Evolutionary conservation across 2,113 vertebrate genomes (phyloP).

Genomic region (Chloebia gouldiae): DNA sequence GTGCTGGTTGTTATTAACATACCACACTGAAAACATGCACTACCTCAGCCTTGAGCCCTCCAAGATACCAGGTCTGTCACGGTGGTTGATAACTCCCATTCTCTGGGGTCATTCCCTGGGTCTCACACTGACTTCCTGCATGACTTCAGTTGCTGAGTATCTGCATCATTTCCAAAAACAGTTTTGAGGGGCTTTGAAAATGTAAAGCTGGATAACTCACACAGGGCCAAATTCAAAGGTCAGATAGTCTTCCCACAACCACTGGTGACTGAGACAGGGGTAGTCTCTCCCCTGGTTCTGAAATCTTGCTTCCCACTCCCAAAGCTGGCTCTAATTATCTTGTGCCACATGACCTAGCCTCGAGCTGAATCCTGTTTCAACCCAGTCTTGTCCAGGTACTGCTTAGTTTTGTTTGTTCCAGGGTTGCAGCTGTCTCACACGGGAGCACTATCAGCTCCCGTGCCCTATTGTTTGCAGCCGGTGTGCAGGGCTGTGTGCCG

Average conservation of each 20-base stretch:
- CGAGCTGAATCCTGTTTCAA: background rate
- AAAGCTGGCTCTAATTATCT: background rate
- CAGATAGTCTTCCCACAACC: background rate
- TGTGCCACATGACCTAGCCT: background rate
- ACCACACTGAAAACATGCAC: background rate
- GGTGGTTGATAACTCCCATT: background rate
- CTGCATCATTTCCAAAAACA: background rate
- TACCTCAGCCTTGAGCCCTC: background rate
- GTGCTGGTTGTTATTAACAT: background rate
- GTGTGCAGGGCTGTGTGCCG: background rate
- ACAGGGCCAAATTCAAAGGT: background rate
- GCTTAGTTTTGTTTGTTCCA: background rate
- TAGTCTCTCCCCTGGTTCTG: background rate
- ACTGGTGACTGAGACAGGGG: background rate
- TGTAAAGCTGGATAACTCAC: background rate
- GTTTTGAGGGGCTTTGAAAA: background rate
- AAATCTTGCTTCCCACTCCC: background rate
- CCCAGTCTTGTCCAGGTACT: background rate
- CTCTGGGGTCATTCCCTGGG: background rate
- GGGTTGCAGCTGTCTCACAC: background rate
- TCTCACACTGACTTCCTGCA: background rate
- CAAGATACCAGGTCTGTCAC: background rate
- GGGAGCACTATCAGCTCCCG: background rate
- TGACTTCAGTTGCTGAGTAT: background rate
- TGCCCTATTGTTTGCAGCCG: background rate